Conservation (phyloP, 2,797 vertebrate species). For the Lophotriccus pileatus region DNA sequence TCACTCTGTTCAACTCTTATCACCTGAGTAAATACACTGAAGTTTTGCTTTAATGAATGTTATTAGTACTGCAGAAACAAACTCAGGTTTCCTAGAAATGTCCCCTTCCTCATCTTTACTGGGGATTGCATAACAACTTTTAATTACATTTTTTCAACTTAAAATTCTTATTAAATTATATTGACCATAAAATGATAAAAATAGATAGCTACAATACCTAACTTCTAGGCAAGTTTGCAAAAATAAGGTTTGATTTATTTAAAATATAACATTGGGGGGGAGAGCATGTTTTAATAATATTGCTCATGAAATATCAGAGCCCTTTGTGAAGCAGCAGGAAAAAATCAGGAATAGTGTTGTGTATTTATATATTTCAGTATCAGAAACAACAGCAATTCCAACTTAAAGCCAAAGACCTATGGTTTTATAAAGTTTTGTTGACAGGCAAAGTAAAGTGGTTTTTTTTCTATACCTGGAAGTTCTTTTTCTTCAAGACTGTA, state of each 20-base stretch:
- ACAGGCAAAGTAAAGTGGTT: neutral
- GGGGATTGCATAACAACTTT: neutral
- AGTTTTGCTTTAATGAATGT: neutral
- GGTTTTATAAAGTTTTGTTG: neutral
- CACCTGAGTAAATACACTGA: neutral
- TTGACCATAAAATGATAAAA: neutral
- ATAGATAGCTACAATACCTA: neutral
- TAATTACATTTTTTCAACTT: neutral
- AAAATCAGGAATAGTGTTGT: neutral
- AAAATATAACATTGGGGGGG: neutral
- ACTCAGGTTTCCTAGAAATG: neutral
- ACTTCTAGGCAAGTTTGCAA: neutral
- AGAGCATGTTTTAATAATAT: neutral
- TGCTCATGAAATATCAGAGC: neutral
- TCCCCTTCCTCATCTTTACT: neutral
- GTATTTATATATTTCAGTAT: neutral
- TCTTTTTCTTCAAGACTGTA: slow-evolving; percentile 83
- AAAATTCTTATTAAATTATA: neutral
- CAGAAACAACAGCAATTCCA: neutral
- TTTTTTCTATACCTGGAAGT: slow-evolving; percentile 78
- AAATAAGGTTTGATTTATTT: neutral
- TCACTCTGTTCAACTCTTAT: neutral
- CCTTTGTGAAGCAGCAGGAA: neutral
- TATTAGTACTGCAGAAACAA: neutral
- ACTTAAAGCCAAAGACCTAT: neutral